Evolutionary conservation across 2,113 vertebrate genomes (phyloP), one percentile per base, ranked within the genome.

Genomic region (Balaenoptera acutorostrata): DNA sequence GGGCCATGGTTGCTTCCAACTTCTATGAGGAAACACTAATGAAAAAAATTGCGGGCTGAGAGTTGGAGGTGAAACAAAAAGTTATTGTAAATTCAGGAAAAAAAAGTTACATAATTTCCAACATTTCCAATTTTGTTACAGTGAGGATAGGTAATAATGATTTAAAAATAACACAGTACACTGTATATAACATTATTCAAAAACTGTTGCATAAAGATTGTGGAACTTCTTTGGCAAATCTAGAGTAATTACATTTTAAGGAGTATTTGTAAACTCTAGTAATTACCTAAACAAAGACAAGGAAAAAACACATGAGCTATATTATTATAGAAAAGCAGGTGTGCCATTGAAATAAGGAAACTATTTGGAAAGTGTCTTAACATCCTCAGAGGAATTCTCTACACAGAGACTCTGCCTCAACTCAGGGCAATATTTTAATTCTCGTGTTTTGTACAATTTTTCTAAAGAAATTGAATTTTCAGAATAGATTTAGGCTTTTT

Each of bases 211-310:
- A 41, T 41, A 84, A 66, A 90, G 89, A 80, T 92, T 96, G 81
- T 29, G 55, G 27, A 94, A 93, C 59, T 97, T 96, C 68, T 41
- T 97, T 82, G 96, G 87, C 87, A 95, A 96, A 97, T 88, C 94
- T 94, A 85, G 84, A 49, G 95, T 92, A 97, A 97, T 98, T 96
- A 92, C 92, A 97, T 95, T 96, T 97, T 97, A 97, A 90, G 64
- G 52, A 84, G 64, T 98, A 97, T 98, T 97, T 98, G 98, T 96
- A 98, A 97, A 97, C 97, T 97, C 88, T 87, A 49, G 87, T 96
- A 97, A 98, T 98, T 97, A 97, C 83, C 89, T 61, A 93, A 97
- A 98, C 97, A 98, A 98, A 97, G 98, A 93, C 96, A 96, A 97
- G 87, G 55, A 90, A 96, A 96, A 97, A 95, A 97, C 59, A 64